Evolutionary conservation across 2,888 invertebrate species (phyloP), one percentile per base, ranked within the genome.

Genomic region (Agrypnus murinus): DNA sequence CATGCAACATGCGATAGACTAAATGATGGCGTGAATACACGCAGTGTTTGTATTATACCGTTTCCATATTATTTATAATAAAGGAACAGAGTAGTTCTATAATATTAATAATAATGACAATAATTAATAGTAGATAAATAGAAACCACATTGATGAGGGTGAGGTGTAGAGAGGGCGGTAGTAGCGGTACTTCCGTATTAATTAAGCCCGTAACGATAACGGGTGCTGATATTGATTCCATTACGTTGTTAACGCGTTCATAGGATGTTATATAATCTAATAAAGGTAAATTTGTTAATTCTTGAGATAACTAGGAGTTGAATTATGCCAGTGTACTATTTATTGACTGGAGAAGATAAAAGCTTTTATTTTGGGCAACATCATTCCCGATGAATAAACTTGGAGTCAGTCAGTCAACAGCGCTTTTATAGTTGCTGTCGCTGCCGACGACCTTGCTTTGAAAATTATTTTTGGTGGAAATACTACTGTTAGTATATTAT

Each of bases 1-100:
- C 66, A 66, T 59, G 59, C 50, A 69, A 69, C 69, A 64, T 57
- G 63, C 69, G 38, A 64, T 32, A 58, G n/a, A 15, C 19, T 58
- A 17, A 25, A 45, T 32, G 65, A 57, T 50, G 36, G 55, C 45
- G 31, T 69, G 59, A 64, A 58, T 36, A 32, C 69, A 69, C 69
- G 69, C 63, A 69, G 14, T 63, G 69, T 57, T 63, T 53, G 63
- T 25, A 25, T 25, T 25, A 25, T 25, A 25, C n/a, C 25, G 25
- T 45, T 34, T 60, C 17, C 17, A 15, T 25, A 45, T 31, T 17
- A n/a, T n/a, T n/a, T n/a, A n/a, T n/a, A n/a, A 25, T 25, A 25
- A 25, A 25, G 25, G 25, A 5, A 2, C 25, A 25, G 25, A 5
- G 25, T 25, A 25, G 25, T 25, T 3, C 3, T 25, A 25, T 25